phyloP scores from a whole-genome alignment of 2,113 vertebrate genomes.

The Scomber japonicus region DNA sequence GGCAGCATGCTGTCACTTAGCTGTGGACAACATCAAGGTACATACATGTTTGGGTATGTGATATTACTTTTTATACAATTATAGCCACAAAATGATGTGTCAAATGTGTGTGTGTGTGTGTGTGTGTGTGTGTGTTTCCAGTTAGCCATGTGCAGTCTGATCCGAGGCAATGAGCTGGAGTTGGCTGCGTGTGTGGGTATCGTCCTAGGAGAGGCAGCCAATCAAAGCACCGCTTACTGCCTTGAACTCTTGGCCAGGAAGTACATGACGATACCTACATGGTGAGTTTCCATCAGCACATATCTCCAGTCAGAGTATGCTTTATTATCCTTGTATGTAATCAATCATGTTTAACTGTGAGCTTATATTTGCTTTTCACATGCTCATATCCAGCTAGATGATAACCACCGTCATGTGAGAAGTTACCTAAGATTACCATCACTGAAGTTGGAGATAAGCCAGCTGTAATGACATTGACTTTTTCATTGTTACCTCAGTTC shows the following conservation, averaged over 20 bases:
- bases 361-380: not conserved
- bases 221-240: slow-evolving; percentile 90
- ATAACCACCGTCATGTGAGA: not conserved
- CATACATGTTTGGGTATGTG: not conserved
- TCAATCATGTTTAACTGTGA: not conserved
- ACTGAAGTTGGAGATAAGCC: not conserved
- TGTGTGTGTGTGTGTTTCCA: slow-evolving; percentile 74
- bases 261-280: slow-evolving; percentile 91
- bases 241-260: slow-evolving; percentile 95
- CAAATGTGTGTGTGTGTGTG: slow-evolving; percentile 11
- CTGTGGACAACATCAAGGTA: slow-evolving; percentile 94
- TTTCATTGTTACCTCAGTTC: not conserved
- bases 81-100: no score
- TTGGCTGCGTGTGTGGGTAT: slow-evolving; percentile 92
- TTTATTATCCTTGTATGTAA: not conserved
- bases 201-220: slow-evolving; percentile 90
- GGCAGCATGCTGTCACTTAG: slow-evolving; percentile 94
- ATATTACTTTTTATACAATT: no score
- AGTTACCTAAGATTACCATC: not conserved
- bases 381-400: not conserved
- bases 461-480: not conserved
- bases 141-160: slow-evolving; percentile 94
- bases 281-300: slow-evolving; percentile 82
- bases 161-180: slow-evolving; percentile 97
- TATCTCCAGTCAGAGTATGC: not conserved